These are phyloP conservation scores for Tiliacea citrago DNA, from an alignment of 2,888 invertebrate species.

Conservation along the genomic window DNA sequence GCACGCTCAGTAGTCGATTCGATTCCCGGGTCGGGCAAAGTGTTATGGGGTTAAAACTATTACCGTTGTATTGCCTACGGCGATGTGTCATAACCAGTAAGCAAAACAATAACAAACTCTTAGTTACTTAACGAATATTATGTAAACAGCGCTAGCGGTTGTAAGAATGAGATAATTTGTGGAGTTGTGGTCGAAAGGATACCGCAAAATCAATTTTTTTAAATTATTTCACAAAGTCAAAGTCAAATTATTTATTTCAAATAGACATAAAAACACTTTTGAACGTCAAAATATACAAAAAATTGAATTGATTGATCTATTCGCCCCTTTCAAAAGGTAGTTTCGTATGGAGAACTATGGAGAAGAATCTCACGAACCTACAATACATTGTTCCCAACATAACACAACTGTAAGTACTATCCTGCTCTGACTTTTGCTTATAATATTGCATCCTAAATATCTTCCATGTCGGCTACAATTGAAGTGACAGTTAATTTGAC, in stretches of 20 bases:
- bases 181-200: background rate
- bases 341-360: no score
- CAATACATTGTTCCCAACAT: background rate
- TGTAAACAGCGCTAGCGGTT: background rate
- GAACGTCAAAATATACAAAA: no score
- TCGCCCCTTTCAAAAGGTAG: no score
- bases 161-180: background rate
- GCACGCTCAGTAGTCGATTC: no score
- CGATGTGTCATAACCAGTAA: constrained; percentile 24
- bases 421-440: background rate
- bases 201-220: background rate
- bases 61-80: background rate
- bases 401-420: background rate
- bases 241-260: no score
- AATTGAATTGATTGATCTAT: no score
- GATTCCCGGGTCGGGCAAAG: no score
- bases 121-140: constrained; percentile 5
- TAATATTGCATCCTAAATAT: background rate
- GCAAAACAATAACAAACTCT: constrained; percentile 10
- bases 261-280: no score
- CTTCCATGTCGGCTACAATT: background rate
- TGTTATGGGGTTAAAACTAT: no score
- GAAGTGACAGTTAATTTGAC: background rate
- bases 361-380: background rate
- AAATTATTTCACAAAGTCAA: background rate